Percentiles rank a stretch among this genome's conserved stretches.
These are phyloP conservation scores for Anseranas semipalmata DNA, from an alignment of 2,113 vertebrate genomes.

Conservation along the genomic window DNA sequence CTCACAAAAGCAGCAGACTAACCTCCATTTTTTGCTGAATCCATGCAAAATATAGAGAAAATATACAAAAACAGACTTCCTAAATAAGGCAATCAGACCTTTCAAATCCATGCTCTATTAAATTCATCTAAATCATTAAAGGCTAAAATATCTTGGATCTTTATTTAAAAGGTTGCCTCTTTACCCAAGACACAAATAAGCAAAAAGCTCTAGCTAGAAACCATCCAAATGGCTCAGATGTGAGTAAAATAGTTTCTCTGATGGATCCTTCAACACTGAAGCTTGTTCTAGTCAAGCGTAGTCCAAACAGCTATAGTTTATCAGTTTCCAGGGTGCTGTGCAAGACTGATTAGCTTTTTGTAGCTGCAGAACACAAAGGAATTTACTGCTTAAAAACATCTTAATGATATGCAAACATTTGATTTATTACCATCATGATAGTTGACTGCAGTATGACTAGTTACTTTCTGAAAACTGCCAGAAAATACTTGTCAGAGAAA, in stretches of 20 bases:
- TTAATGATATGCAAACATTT: background rate
- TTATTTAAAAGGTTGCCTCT: background rate
- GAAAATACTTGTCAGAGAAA: background rate
- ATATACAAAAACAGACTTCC: background rate
- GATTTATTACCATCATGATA: background rate
- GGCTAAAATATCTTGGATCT: background rate
- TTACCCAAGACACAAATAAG: background rate
- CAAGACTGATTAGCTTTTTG: background rate
- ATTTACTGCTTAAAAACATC: background rate
- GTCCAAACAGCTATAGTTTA: background rate
- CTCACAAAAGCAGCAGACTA: background rate
- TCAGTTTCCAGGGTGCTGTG: background rate
- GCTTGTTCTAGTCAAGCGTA: background rate
- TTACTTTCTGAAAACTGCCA: background rate
- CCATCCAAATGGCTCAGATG: background rate
- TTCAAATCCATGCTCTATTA: background rate
- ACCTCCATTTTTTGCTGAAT: background rate
- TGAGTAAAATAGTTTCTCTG: background rate
- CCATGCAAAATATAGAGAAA: fast-evolving
- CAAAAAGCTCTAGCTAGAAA: background rate
- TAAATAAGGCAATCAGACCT: background rate
- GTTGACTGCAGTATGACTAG: background rate
- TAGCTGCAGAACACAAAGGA: background rate
- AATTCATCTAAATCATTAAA: background rate
- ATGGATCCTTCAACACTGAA: background rate